A percentile compares a stretch with the other conserved stretches of the same genome.
These are phyloP conservation scores for Pristionchus exspectatus DNA, from an alignment of 2,888 invertebrate species.

Conservation along the genomic window DNA sequence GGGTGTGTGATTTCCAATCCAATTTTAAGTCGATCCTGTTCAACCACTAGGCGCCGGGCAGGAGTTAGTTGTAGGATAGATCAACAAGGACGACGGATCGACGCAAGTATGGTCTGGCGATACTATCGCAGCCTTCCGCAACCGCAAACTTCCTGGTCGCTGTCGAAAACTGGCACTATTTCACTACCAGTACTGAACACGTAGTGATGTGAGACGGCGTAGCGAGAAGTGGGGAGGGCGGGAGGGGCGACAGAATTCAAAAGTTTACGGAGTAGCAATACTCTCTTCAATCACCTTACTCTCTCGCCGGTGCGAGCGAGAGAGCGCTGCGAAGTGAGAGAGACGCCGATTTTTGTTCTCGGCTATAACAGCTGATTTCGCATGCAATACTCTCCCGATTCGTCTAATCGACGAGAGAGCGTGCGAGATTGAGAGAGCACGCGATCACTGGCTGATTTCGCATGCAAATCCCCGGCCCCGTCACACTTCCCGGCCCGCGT, in stretches of 20 bases:
- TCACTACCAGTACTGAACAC: background rate
- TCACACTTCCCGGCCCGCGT: background rate
- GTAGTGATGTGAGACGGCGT: background rate
- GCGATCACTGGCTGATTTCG: background rate
- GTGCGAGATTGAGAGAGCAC: background rate
- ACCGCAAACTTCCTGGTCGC: background rate
- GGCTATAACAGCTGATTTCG: slow-evolving; percentile 40
- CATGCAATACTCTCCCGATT: background rate
- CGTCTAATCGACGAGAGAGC: background rate
- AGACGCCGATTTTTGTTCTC: no score
- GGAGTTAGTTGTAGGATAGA: background rate
- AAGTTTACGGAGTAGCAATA: background rate
- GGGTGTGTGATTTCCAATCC: background rate
- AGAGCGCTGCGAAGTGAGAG: background rate
- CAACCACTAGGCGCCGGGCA: background rate
- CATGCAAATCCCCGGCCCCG: slow-evolving; percentile 24
- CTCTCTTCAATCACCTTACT: no score
- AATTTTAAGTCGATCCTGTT: no score
- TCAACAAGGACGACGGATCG: background rate
- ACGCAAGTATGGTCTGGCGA: background rate
- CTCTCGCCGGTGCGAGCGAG: background rate
- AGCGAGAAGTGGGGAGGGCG: background rate
- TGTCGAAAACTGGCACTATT: background rate
- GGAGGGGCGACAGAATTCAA: background rate
- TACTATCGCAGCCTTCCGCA: background rate